These are phyloP conservation scores for Zenarchopterus dispar DNA, from an alignment of 2,797 vertebrate genomes.

Conservation along the genomic window DNA sequence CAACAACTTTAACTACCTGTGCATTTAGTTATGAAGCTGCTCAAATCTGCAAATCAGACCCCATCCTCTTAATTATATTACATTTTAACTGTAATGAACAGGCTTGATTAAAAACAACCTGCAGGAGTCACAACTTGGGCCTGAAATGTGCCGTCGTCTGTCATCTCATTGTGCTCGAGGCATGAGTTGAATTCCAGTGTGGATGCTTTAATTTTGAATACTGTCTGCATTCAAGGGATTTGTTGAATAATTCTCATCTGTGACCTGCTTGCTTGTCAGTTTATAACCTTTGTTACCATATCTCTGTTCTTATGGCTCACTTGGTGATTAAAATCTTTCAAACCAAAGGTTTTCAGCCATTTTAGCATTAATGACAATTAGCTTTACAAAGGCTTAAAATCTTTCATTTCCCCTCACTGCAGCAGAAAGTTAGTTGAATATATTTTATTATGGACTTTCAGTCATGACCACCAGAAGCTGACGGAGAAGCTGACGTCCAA, in stretches of 20 bases:
- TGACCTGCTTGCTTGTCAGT: slow-evolving; percentile 48
- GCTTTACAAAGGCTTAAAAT: slow-evolving; percentile 37
- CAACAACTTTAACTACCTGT: slow-evolving; percentile 13
- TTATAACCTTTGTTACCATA: slow-evolving; percentile 43
- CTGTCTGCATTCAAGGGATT: slow-evolving; percentile 43
- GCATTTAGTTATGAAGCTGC: slow-evolving; percentile 38
- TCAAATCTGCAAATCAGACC: slow-evolving; percentile 39
- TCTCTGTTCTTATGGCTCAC: slow-evolving; percentile 55
- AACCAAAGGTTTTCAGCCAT: slow-evolving; percentile 55
- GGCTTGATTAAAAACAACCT: slow-evolving; percentile 46
- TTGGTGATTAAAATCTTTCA: slow-evolving; percentile 63
- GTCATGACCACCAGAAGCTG: slow-evolving; percentile 97
- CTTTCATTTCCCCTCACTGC: slow-evolving; percentile 14
- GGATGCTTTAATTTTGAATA: slow-evolving; percentile 52
- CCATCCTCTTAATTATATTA: slow-evolving; percentile 42
- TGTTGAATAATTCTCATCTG: slow-evolving; percentile 53
- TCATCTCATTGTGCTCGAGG: slow-evolving; percentile 28
- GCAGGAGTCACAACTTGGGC: slow-evolving; percentile 25
- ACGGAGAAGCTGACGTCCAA: slow-evolving; percentile 95
- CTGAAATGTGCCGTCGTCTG: slow-evolving; percentile 26
- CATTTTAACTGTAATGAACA: slow-evolving; percentile 44
- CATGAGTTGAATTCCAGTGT: slow-evolving; percentile 40
- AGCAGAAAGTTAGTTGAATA: slow-evolving; percentile 9
- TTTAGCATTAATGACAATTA: slow-evolving; percentile 51
- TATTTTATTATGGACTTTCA: slow-evolving; percentile 13